Base-by-base conservation (phyloP, 2,888 invertebrate species). In the Cerastoderma edule region DNA sequence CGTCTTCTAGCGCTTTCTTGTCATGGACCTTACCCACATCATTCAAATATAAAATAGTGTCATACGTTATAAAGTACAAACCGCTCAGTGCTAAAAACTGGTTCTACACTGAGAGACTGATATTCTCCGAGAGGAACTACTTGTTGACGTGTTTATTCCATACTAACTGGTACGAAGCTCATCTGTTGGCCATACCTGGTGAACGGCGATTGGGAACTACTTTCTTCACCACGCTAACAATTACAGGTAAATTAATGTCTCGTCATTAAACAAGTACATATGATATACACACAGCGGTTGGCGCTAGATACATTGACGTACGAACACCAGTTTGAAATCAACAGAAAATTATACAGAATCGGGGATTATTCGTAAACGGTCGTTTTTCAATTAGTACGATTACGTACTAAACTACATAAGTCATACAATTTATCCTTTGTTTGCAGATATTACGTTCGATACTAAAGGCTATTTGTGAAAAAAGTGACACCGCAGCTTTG, bases 81-180 rank as follows among this genome's bases (percentile, higher is more conserved):
- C 32, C 76, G 1, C 67, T 80, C 19, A 66, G 71, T 48, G 73
- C 48, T 24, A 50, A 44, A 27, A 30, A 65, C 16, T 80, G 80
- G 80, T 66, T 48, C 8, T 72, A 53, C 35, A 74, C 80, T 24
- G 50, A 73, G 44, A 39, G 65, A 54, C 63, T 80, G 2, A 76
- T 75, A 71, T 75, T 71, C 32, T 65, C 76, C 19, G 71, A 67
- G 6, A 67, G 60, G 22, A 28, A 30, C 24, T 65, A 63, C 39
- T 27, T 54, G 19, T 16, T 80, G 16, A 39, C 32, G 16, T 80
- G 80, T 71, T 57, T 80, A 32, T 57, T 57, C 53, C 65, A 63
- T 56, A 53, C 63, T 22, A 54, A 50, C 10, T 80, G 80, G 80
- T 80, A 80, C 53, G 69, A 75, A 24, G 80, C 67, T 3, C 70